phyloP scores from a whole-genome alignment of 2,888 invertebrate genomes.

The Apamea monoglypha region DNA sequence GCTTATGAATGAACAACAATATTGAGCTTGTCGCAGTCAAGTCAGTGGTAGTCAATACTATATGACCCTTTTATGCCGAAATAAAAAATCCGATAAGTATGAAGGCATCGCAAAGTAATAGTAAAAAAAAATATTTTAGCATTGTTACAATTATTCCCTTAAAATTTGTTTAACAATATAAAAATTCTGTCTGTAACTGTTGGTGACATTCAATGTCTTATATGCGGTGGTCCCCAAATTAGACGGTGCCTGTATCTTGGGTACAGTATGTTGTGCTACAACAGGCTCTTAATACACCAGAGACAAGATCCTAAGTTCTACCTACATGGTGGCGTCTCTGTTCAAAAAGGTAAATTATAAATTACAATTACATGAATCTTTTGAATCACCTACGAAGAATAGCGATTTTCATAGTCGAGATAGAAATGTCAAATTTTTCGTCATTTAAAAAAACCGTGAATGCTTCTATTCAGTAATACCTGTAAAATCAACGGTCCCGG shows the following conservation, averaged over 20 bases:
- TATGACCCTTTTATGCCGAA: not conserved
- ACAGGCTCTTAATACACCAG: not conserved
- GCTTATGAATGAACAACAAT: not conserved
- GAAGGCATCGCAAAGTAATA: not conserved
- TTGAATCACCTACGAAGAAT: not conserved
- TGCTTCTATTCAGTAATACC: not conserved
- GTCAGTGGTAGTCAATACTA: not conserved
- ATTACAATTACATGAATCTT: not conserved
- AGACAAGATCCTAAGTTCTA: not conserved
- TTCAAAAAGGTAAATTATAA: not conserved
- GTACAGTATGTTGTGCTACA: too few relatives aligned
- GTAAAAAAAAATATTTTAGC: too few relatives aligned
- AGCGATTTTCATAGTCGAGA: not conserved
- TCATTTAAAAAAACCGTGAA: not conserved
- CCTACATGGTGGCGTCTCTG: not conserved
- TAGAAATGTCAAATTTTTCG: not conserved
- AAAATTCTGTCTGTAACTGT: not conserved
- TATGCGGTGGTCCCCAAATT: too few relatives aligned
- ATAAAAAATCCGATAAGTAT: not conserved
- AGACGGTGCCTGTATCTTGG: too few relatives aligned
- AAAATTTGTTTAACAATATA: too few relatives aligned
- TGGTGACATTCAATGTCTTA: too few relatives aligned
- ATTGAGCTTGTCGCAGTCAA: not conserved
- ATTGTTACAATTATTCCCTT: too few relatives aligned
- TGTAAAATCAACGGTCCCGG: not conserved